Base-by-base conservation (phyloP, 2,888 invertebrate genomes). In the Aphidoletes aphidimyza region DNA sequence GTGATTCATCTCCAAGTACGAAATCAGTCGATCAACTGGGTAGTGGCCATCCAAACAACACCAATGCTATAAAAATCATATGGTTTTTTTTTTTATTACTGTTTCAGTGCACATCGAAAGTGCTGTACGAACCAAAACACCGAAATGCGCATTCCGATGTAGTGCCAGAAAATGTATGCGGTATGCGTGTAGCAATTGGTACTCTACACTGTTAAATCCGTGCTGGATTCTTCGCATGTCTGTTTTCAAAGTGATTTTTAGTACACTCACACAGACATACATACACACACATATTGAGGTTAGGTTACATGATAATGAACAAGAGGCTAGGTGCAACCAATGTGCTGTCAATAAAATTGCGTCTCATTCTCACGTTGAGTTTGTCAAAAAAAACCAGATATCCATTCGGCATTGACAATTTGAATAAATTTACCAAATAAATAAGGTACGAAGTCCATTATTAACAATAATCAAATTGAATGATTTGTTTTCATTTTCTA, bases 151-250 rank as follows among this genome's bases (percentile, higher is more conserved):
- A 69, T 69, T 69, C 34, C 54, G n/a, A n/a, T n/a, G n/a, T n/a
- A n/a, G n/a, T n/a, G n/a, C n/a, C n/a, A n/a, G n/a, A n/a, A n/a
- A 54, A 54, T 5, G 26, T 69, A 30, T 14, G 34, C 2, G 69
- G n/a, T 69, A 26, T 22, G 54, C 22, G 22, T 54, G 26, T 47
- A 22, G 69, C 30, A 30, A 69, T 30, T 19, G 17, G 14, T 69
- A 69, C 69, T 30, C 69, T 69, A 69, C 69, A 69, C 69, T 69
- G 69, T 69, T 69, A 69, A 69, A 54, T 54, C 22, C 30, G 26
- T 30, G 30, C 69, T 26, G 8, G 69, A 69, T 69, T 34, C 5
- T 5, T 34, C 47, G 47, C 47, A 47, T 19, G 47, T 47, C 47
- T 47, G 19, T 17, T 17, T 47, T 69, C 3, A 69, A 30, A 69